Evolutionary conservation across 2,113 vertebrate species (phyloP), one percentile per base, ranked within the genome.

Genomic region (Bufo bufo): DNA sequence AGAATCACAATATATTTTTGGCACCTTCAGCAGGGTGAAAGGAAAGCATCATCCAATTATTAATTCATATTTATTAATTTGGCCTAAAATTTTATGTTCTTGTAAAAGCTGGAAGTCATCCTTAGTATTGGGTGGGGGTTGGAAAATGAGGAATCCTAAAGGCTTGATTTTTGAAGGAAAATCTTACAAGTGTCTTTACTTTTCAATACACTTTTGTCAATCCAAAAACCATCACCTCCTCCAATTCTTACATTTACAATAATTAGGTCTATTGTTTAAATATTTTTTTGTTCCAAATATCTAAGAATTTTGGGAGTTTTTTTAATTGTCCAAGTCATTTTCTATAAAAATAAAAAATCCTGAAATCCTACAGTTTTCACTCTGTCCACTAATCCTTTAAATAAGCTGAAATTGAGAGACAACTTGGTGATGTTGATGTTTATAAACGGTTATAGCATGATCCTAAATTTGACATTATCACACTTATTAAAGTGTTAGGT

Each of bases 11-110:
- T 61, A 19, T 45, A 43, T 43, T 58, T 80, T 61, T 59, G 78
- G 78, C 78, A 4, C 56, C 54, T 61, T 43, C 56, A 77, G 10
- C 47, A 77, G 50, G 50, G 74, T 59, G 4, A 61, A 58, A 81
- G 69, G 17, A 17, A 12, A 47, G 9, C 43, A 65, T 65, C 59
- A 16, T 82, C 80, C 80, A 66, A 65, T 49, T 61, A 61, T 61
- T 82, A 19, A 45, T 65, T 49, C 49, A 61, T 66, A 66, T 33
- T 49, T 65, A 82, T 65, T 49, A 49, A 82, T 82, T 66, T 82
- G 58, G 59, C 59, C 43, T 49, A 49, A 10, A 50, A n/a, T 63
- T 49, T 82, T 50, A 82, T 65, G 45, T 13, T 17, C 19, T 65
- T 50, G 19, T 49, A 66, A 49, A 33, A 65, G 54, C 33, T 81